Evolutionary conservation across 2,113 vertebrate genomes (phyloP).

Genomic region (Alligator mississippiensis): DNA sequence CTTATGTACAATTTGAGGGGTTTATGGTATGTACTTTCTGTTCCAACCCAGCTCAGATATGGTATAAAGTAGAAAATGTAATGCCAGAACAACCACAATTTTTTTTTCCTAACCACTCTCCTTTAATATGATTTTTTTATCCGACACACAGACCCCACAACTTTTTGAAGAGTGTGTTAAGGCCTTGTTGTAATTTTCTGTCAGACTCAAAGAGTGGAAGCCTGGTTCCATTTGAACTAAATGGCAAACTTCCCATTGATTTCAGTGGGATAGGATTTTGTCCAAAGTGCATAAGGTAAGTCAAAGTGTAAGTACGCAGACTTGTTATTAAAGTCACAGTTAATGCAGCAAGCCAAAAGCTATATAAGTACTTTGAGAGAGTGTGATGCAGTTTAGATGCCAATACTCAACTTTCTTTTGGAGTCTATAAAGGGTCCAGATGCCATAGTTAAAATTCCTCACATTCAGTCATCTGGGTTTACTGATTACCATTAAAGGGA

Average conservation of each 20-base stretch:
- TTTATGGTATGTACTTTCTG: background rate
- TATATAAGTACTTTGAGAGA: slow-evolving; percentile 30
- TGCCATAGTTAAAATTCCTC: slow-evolving; percentile 55
- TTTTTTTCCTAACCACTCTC: background rate
- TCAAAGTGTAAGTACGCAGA: slow-evolving; percentile 21
- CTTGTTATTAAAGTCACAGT: slow-evolving; percentile 63
- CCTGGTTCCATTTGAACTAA: background rate
- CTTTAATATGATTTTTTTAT: background rate
- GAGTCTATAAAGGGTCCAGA: slow-evolving; percentile 46
- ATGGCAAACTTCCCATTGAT: slow-evolving; percentile 66
- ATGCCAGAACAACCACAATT: background rate
- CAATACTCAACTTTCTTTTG: slow-evolving; percentile 62
- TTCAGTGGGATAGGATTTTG: slow-evolving; percentile 64
- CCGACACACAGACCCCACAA: background rate
- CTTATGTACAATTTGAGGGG: background rate
- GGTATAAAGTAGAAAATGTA: background rate
- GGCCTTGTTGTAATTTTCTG: background rate
- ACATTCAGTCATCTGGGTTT: slow-evolving; percentile 58
- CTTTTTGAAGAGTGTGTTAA: background rate
- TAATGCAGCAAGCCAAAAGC: slow-evolving; percentile 55
- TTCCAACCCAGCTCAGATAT: background rate
- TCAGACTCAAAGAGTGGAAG: slow-evolving; percentile 32
- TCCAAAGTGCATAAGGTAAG: slow-evolving; percentile 50
- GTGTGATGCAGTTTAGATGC: slow-evolving; percentile 52
- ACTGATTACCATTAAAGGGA: slow-evolving; percentile 57